Evolutionary conservation across 2,888 invertebrate genomes (phyloP), one percentile per base, ranked within the genome.

Genomic region (Clunio marinus): DNA sequence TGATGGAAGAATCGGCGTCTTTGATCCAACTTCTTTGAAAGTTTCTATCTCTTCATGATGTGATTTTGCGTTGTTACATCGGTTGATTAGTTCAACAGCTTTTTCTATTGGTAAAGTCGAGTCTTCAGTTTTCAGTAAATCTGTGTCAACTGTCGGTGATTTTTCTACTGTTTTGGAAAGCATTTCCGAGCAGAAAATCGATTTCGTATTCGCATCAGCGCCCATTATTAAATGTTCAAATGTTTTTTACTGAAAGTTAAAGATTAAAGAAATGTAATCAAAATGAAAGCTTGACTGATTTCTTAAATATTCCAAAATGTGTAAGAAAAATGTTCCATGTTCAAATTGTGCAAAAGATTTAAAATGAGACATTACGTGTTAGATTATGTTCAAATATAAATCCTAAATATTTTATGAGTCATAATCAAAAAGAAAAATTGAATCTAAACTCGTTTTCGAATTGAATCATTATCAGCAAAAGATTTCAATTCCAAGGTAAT

Each of bases 1-100:
- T 8, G 75, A 72, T 1, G 78, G 77, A 51, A 78, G 70, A 46
- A 70, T 69, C 5, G 68, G 69, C 25, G 70, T 63, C 55, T 69
- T 68, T 8, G 70, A 63, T 2, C 70, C 70, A 60, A 70, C 51
- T 62, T 70, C 70, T 46, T 68, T 68, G 5, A 68, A 63, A 20
- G 60, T 66, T n/a, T 66, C 37, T 2, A 70, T 15, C 22, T 67
- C 51, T 10, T 69, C 68, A 17, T 68, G 65, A 55, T 70, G 45
- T 28, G 45, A 45, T 22, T 20, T 2, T 25, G 7, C n/a, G 17
- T 58, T 20, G 27, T 13, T 28, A 8, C 58, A 41, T 68, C 45
- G 45, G 22, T 59, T 32, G 15, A 68, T 22, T 22, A 66, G 25
- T 37, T 66, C 66, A 13, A 35, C 27, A 5, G 66, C 55, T 55